Conservation (phyloP, 2,797 vertebrate species). For the Acanthopagrus latus region DNA sequence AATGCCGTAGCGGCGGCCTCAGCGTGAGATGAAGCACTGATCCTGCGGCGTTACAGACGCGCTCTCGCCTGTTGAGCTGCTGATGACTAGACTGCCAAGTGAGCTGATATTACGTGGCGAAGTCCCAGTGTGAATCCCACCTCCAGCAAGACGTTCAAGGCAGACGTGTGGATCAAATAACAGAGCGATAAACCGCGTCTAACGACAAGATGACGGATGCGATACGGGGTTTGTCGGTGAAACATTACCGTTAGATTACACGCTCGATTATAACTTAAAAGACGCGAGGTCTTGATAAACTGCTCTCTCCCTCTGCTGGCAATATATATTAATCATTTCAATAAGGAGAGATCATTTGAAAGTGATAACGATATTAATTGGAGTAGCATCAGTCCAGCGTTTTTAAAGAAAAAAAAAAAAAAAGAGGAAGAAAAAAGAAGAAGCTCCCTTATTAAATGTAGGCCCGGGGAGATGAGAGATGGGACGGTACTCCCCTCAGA, state of each 20-base stretch:
- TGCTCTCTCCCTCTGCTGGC: constrained; percentile 5
- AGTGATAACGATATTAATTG: background rate
- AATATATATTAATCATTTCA: background rate
- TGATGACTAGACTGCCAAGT: constrained; percentile 41
- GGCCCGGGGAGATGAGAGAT: background rate
- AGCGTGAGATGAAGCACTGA: constrained; percentile 47
- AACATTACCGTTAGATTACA: background rate
- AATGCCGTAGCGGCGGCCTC: constrained; percentile 42
- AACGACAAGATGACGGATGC: constrained; percentile 13
- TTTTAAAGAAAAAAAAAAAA: background rate
- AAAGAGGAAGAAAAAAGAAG: background rate
- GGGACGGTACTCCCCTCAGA: background rate
- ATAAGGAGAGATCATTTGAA: background rate
- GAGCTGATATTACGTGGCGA: constrained; percentile 43
- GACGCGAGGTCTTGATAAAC: background rate
- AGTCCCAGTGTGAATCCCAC: constrained; percentile 35
- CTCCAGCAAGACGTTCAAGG: constrained; percentile 22
- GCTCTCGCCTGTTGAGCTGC: constrained; percentile 42
- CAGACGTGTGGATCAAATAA: constrained; percentile 4
- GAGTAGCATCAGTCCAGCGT: background rate
- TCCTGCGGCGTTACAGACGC: constrained; percentile 38
- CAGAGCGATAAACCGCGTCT: background rate
- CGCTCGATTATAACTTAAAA: constrained; percentile 5
- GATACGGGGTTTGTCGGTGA: background rate
- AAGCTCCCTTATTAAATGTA: background rate